phyloP scores from a whole-genome alignment of 2,888 invertebrate genomes.

The Aspidapion aeneum region DNA sequence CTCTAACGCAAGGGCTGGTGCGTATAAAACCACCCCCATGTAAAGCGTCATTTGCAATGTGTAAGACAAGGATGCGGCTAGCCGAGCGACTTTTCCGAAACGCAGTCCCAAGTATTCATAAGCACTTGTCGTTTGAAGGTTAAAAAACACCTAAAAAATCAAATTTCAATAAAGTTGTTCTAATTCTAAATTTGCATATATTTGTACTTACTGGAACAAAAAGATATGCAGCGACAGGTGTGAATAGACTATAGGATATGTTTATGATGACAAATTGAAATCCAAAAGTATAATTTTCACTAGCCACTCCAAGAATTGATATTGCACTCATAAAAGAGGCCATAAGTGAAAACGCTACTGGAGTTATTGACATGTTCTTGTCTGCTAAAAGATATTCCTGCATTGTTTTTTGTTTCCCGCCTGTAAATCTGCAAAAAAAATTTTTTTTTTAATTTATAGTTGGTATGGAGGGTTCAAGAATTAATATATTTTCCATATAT shows the following conservation, averaged over 20 bases:
- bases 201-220: slow-evolving; percentile 71
- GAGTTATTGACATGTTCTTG: slow-evolving; percentile 71
- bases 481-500: too few species aligned
- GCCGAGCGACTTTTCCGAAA: slow-evolving; percentile 73
- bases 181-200: background rate
- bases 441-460: too few species aligned
- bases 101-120: slow-evolving; percentile 90
- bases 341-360: slow-evolving; percentile 86
- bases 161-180: background rate
- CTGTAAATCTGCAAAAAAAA: slow-evolving; percentile 68
- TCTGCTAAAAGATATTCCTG: slow-evolving; percentile 85
- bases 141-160: slow-evolving; percentile 56
- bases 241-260: slow-evolving; percentile 69
- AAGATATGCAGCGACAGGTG: slow-evolving; percentile 71
- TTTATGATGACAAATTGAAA: slow-evolving; percentile 78
- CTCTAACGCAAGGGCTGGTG: slow-evolving; percentile 87
- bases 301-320: slow-evolving; percentile 82
- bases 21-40: slow-evolving; percentile 90
- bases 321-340: slow-evolving; percentile 94
- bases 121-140: slow-evolving; percentile 78
- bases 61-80: slow-evolving; percentile 79
- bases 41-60: slow-evolving; percentile 87
- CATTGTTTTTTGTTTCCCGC: slow-evolving; percentile 80
- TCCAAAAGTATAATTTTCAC: slow-evolving; percentile 82
- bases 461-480: too few species aligned